Percentiles rank a stretch among this genome's conserved stretches.
Evolutionary conservation across 2,113 vertebrate species (phyloP).

Genomic region (Sceloporus tristichus): DNA sequence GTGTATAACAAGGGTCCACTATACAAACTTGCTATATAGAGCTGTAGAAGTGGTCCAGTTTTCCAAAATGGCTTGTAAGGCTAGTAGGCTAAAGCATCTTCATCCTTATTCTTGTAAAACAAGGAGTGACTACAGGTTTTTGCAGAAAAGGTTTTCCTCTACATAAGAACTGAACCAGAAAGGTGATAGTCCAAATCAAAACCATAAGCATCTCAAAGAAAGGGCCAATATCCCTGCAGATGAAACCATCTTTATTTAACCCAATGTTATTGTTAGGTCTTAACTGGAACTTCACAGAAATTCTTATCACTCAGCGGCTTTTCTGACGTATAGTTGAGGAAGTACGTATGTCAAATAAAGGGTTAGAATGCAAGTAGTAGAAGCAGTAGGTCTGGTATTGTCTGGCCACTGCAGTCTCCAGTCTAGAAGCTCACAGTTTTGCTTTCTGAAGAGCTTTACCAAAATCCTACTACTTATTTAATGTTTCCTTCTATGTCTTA

Average conservation of each 20-base stretch:
- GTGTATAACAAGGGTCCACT: too few species aligned
- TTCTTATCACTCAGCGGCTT: not conserved
- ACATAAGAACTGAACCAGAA: not conserved
- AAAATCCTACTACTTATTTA: not conserved
- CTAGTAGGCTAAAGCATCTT: not conserved
- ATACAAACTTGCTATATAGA: not conserved
- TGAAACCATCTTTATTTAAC: not conserved
- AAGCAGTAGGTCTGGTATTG: not conserved
- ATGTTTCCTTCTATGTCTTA: not conserved
- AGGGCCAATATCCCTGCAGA: not conserved
- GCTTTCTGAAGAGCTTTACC: not conserved
- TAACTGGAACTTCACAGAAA: not conserved
- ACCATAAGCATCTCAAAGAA: not conserved
- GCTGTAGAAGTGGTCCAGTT: not conserved
- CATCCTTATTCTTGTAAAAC: not conserved
- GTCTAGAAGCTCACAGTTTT: not conserved
- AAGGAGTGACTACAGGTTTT: not conserved
- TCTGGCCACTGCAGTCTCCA: not conserved
- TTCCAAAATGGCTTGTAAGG: slow-evolving; percentile 23
- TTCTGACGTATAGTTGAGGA: not conserved
- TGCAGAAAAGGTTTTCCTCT: not conserved
- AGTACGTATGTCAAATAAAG: not conserved
- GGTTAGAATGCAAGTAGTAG: not conserved
- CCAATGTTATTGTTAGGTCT: not conserved
- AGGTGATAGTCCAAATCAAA: not conserved